Conservation (phyloP, 2,797 vertebrate species). For the Eulemur coronatus region DNA sequence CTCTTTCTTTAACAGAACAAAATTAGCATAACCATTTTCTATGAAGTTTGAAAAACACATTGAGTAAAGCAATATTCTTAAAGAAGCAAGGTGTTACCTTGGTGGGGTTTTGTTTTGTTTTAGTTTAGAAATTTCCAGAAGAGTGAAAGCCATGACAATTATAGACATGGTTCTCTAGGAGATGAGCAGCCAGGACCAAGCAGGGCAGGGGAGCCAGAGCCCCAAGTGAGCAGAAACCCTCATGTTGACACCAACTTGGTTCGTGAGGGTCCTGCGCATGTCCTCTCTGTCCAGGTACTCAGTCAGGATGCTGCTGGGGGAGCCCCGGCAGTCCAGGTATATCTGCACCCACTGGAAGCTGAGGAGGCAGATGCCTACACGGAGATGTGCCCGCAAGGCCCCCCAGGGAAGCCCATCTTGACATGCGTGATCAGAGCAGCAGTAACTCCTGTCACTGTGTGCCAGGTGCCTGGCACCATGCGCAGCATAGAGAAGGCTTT, state of each 20-base stretch:
- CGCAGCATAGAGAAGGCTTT: background rate
- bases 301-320: background rate
- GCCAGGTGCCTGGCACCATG: background rate
- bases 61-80: background rate
- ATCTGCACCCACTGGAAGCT: background rate
- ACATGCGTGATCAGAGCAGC: background rate
- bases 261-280: fast-evolving
- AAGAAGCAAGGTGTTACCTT: background rate
- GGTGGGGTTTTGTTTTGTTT: background rate
- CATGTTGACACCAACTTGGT: fast-evolving
- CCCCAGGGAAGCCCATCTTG: background rate
- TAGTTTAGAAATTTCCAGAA: background rate
- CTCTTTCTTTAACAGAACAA: background rate
- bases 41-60: background rate
- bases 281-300: background rate
- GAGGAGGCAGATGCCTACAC: background rate
- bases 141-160: background rate
- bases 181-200: background rate
- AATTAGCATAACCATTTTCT: background rate
- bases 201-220: background rate
- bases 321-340: background rate
- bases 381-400: background rate
- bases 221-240: background rate
- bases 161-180: background rate
- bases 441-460: background rate